phyloP scores from a whole-genome alignment of 2,113 vertebrate species.

The Gallinago undulata region DNA sequence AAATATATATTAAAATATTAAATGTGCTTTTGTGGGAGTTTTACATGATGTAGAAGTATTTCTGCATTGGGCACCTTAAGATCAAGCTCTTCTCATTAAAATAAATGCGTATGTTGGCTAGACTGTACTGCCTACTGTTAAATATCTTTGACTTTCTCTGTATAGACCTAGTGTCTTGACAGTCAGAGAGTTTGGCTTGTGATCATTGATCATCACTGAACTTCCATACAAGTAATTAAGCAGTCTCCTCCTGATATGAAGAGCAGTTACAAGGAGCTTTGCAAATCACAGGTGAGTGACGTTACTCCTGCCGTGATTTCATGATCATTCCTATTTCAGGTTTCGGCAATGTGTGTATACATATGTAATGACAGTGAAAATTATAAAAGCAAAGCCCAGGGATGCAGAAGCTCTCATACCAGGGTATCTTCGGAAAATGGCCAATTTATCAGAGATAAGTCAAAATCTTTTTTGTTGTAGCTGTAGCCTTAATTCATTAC shows the following conservation, averaged over 20 bases:
- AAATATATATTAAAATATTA: background rate
- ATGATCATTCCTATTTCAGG: background rate
- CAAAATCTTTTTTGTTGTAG: background rate
- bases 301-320: background rate
- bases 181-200: background rate
- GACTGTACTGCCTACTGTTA: background rate
- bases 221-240: background rate
- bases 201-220: background rate
- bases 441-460: background rate
- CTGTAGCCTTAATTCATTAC: background rate
- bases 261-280: background rate
- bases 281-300: background rate
- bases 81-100: background rate
- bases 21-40: background rate
- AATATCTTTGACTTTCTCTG: background rate
- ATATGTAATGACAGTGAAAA: background rate
- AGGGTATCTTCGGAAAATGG: background rate
- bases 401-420: background rate
- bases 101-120: background rate
- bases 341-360: background rate
- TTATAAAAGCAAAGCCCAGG: background rate
- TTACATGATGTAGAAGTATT: background rate
- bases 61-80: background rate
- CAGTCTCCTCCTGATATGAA: background rate
- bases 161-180: background rate